Conservation (phyloP, 2,888 invertebrate species). For the Campopleginae sp. region DNA sequence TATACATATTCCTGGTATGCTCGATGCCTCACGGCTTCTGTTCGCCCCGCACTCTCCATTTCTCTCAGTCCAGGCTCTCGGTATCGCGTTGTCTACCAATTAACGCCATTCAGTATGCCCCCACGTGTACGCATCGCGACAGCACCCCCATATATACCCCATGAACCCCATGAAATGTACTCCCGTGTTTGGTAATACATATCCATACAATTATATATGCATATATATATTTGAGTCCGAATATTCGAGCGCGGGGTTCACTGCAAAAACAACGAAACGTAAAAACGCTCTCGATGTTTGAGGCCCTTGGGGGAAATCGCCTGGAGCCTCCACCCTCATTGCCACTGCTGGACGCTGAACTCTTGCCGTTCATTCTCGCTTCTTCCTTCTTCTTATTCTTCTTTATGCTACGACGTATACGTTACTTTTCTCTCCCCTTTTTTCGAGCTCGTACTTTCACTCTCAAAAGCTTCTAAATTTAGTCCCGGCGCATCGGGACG, state of each 20-base stretch:
- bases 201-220: slow-evolving; percentile 53
- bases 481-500: background rate
- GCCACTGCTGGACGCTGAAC: background rate
- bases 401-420: background rate
- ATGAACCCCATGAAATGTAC: slow-evolving; percentile 40
- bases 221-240: slow-evolving; percentile 13
- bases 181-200: slow-evolving; percentile 34
- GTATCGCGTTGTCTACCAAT: slow-evolving; percentile 81
- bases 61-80: slow-evolving; percentile 55
- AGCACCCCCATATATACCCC: slow-evolving; percentile 55
- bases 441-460: background rate
- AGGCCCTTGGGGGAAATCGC: background rate
- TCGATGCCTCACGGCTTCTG: slow-evolving; percentile 52
- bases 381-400: background rate
- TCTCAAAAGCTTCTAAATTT: slow-evolving; percentile 10
- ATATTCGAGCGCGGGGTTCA: slow-evolving; percentile 46
- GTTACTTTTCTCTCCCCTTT: background rate
- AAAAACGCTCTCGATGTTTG: background rate
- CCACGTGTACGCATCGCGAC: slow-evolving; percentile 53
- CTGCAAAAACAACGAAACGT: slow-evolving; percentile 15
- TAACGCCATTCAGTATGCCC: slow-evolving; percentile 79
- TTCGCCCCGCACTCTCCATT: slow-evolving; percentile 65
- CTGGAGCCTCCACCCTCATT: background rate
- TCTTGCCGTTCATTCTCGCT: background rate
- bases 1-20: slow-evolving; percentile 66